Conservation (phyloP, 1,140 invertebrate genomes). For the Aphelenchoides fujianensis region DNA sequence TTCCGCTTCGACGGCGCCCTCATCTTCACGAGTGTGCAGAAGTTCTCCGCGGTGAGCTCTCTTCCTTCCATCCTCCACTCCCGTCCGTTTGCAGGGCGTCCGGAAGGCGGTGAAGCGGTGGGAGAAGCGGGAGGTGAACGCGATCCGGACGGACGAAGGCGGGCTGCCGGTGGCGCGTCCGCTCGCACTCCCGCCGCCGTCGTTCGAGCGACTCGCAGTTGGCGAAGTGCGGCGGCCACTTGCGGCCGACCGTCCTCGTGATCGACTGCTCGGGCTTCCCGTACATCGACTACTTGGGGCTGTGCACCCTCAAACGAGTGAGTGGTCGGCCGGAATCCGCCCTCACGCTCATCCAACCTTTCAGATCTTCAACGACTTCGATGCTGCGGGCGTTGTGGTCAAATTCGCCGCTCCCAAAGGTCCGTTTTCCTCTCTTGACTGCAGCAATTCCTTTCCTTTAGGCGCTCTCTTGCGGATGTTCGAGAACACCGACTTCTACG, state of each 20-base stretch:
- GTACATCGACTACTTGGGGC: conserved; percentile 57
- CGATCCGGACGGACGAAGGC: conserved; percentile 30
- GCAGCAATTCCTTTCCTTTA: conserved; percentile 28
- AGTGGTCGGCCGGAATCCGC: neutral
- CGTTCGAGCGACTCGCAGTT: conserved; percentile 13
- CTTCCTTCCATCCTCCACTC: neutral
- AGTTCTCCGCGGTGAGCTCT: conserved; percentile 46
- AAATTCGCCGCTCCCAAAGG: conserved; percentile 56
- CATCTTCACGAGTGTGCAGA: conserved; percentile 57
- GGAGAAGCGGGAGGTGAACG: conserved; percentile 30
- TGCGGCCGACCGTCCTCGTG: conserved; percentile 34
- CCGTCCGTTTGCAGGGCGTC: conserved; percentile 19
- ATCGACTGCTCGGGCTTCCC: conserved; percentile 59
- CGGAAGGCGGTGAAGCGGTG: conserved; percentile 36
- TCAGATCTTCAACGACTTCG: conserved; percentile 54
- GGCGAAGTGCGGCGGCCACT: conserved; percentile 9
- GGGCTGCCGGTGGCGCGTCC: conserved; percentile 7
- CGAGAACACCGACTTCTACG: conserved; percentile 49
- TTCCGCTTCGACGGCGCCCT: conserved; percentile 58
- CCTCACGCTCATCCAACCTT: neutral
- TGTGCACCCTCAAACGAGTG: conserved; percentile 51
- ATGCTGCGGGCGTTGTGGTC: conserved; percentile 35
- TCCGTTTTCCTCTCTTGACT: conserved; percentile 12
- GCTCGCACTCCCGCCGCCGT: neutral
- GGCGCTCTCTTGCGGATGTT: conserved; percentile 48